Conservation (phyloP, 2,113 vertebrate species). For the Solea senegalensis region DNA sequence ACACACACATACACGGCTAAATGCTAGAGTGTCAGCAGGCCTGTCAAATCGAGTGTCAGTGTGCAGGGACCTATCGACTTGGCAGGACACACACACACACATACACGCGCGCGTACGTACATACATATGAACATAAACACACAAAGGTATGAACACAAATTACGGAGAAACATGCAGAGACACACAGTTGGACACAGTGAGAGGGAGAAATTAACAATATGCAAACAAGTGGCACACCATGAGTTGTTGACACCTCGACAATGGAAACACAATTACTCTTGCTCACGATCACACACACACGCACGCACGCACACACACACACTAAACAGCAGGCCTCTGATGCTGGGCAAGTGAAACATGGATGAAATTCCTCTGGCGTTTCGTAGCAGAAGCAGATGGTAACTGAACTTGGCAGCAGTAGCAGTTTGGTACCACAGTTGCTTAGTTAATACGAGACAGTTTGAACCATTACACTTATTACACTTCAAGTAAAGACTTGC, state of each 20-base stretch:
- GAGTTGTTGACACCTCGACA: constrained; percentile 62
- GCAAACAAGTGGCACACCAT: constrained; percentile 65
- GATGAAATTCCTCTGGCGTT: constrained; percentile 57
- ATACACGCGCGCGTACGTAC: constrained; percentile 2
- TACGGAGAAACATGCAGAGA: constrained; percentile 40
- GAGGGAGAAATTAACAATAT: constrained; percentile 74
- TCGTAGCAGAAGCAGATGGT: constrained; percentile 49
- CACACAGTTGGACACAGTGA: constrained; percentile 36
- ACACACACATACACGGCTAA: constrained; percentile 37
- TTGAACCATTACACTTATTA: constrained; percentile 42
- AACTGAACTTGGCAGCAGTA: constrained; percentile 47
- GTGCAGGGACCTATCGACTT: constrained; percentile 46
- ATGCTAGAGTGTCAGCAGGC: constrained; percentile 71
- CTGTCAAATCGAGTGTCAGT: constrained; percentile 62
- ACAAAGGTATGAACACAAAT: neutral
- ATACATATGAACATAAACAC: constrained; percentile 1
- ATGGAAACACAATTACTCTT: constrained; percentile 66
- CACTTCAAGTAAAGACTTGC: constrained; percentile 38
- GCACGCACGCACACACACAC: constrained; percentile 7
- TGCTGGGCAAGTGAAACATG: constrained; percentile 38
- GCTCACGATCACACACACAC: constrained; percentile 18
- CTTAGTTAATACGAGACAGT: constrained; percentile 2
- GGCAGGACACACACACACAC: constrained; percentile 30
- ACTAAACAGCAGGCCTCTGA: constrained; percentile 42
- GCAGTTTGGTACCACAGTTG: constrained; percentile 44